A percentile compares a stretch with the other conserved stretches of the same genome.
These are phyloP conservation scores for Eristalinus sepulchralis DNA, from an alignment of 2,888 invertebrate species.

Conservation along the genomic window DNA sequence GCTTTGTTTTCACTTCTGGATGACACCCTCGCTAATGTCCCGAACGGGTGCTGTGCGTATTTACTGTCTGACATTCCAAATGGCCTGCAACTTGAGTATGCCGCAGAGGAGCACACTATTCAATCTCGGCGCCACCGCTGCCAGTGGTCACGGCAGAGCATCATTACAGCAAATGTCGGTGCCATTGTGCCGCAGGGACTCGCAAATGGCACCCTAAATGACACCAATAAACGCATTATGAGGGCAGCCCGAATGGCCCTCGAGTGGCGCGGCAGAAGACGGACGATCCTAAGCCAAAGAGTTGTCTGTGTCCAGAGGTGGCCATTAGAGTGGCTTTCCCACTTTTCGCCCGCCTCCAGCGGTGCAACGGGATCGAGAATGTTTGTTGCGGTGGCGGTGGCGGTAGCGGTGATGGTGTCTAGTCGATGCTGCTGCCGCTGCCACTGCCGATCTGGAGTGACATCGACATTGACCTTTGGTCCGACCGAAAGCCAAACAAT, in stretches of 20 bases:
- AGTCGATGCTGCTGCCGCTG: conserved; percentile 21
- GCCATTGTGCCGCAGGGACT: conserved; percentile 24
- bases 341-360: conserved; percentile 21
- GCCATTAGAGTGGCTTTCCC: conserved; percentile 58
- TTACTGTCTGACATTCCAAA: conserved; percentile 58
- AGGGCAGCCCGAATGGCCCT: conserved; percentile 53
- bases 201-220: conserved; percentile 37
- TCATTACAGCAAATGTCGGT: conserved; percentile 43
- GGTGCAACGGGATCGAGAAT: conserved; percentile 15
- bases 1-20: background rate
- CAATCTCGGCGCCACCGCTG: conserved; percentile 4
- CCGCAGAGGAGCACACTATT: conserved; percentile 34
- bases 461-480: conserved; percentile 63
- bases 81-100: conserved; percentile 43
- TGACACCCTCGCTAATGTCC: conserved; percentile 32
- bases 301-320: conserved; percentile 26
- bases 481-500: conserved; percentile 59
- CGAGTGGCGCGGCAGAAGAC: background rate
- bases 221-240: conserved; percentile 61
- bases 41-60: conserved; percentile 16
- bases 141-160: background rate
- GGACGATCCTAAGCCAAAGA: background rate
- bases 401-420: conserved; percentile 54
- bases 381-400: conserved; percentile 58
- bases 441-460: conserved; percentile 36